Evolutionary conservation across 1,140 invertebrate species (phyloP).

Genomic region (Drosophila ficusphila): DNA sequence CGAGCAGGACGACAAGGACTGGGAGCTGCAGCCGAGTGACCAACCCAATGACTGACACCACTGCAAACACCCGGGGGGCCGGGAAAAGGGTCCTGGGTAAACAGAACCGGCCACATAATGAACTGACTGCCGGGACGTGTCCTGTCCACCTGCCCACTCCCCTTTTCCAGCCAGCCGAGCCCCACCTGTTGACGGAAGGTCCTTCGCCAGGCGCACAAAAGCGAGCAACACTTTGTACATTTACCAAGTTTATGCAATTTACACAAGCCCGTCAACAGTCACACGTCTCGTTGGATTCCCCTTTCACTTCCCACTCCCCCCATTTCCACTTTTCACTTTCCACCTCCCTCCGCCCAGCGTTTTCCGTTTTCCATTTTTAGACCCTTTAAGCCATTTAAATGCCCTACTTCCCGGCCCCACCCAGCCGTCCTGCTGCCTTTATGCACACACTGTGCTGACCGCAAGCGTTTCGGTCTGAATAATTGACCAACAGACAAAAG

Average conservation of each 20-base stretch:
- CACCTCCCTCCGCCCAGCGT: too few species aligned
- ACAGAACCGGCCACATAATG: slow-evolving; percentile 59
- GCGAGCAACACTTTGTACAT: slow-evolving; percentile 63
- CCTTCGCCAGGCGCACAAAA: slow-evolving; percentile 40
- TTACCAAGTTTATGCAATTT: slow-evolving; percentile 63
- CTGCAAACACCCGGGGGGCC: slow-evolving; percentile 56
- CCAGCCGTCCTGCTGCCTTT: background rate
- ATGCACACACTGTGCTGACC: slow-evolving; percentile 48
- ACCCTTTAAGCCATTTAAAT: slow-evolving; percentile 65
- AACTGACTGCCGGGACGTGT: slow-evolving; percentile 38
- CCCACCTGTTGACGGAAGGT: slow-evolving; percentile 62
- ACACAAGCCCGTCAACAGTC: slow-evolving; percentile 51
- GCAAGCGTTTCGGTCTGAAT: slow-evolving; percentile 73
- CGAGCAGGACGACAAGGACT: slow-evolving; percentile 48
- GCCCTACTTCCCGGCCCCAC: slow-evolving; percentile 28
- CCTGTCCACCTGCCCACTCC: slow-evolving; percentile 4
- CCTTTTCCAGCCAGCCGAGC: background rate
- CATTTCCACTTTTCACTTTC: slow-evolving; percentile 6
- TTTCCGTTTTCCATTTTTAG: background rate
- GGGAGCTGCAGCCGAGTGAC: slow-evolving; percentile 64
- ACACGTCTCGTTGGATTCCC: slow-evolving; percentile 26
- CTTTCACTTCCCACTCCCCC: background rate
- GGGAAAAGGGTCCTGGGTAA: slow-evolving; percentile 34
- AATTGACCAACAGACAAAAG: slow-evolving; percentile 65
- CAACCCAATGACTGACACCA: slow-evolving; percentile 75